Evolutionary conservation across 2,113 vertebrate genomes (phyloP), one percentile per base, ranked within the genome.

Genomic region (Danionella cerebrum): DNA sequence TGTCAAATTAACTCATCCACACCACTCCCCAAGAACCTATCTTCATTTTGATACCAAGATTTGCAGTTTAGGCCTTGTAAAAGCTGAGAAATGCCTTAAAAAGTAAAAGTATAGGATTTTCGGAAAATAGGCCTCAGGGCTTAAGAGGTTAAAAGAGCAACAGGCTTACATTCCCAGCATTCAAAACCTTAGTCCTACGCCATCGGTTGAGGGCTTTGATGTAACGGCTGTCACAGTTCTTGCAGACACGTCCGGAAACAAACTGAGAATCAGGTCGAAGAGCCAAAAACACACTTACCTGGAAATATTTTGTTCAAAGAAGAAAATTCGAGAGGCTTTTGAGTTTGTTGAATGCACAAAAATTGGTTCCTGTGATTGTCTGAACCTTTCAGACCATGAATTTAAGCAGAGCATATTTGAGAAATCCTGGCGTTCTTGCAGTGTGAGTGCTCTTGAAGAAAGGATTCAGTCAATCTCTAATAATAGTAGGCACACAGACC

Each of bases 161-260:
- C 14, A 33, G 27, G 27, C 52, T 18, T 45, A 31, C 27, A 11
- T 33, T 45, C 19, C 38, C 19, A 31, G 12, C 18, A 45, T 35
- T 24, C 47, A 57, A 14, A n/a, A 67, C 31, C 33, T 52, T 16
- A 57, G 65, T 57, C 52, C 47, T 67, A 55, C 51, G 41, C n/a
- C 10, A 44, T 45, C 52, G 21, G 38, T 18, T 13, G n/a, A 5
- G 5, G 29, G 24, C 25, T 45, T 60, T 31, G 57, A 60, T 60
- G 57, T 60, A 39, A 5, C 14, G 6, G 16, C 39, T 45, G 25
- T 45, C 57, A 45, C 3, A 2, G 39, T 2, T 3, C 9, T 19
- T 27, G 39, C 57, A 60, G 39, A 5, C 14, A 60, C 3, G 57
- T 60, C 57, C 39, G 1, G 57, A 12, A 60, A 44, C 57, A 41